Evolutionary conservation across 2,113 vertebrate species (phyloP), one percentile per base, ranked within the genome.

Genomic region (Bufo bufo): DNA sequence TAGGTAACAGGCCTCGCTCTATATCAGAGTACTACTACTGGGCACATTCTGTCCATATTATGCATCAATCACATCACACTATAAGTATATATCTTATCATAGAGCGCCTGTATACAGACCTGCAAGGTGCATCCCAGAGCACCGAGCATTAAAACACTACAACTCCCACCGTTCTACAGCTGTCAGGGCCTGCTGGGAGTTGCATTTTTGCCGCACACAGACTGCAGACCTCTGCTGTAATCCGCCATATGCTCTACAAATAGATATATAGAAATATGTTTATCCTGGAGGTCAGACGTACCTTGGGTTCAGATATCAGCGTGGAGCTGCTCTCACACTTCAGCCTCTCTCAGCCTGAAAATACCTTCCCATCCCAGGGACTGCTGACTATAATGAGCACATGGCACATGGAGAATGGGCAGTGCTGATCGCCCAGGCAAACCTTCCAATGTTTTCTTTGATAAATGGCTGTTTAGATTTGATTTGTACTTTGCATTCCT

Each of bases 401-500:
- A 80, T 33, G 65, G 52, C 23, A 82, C 66, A 66, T 20, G 33
- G 65, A 50, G 69, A 72, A 83, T 75, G 72, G 87, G 71, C 45
- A 23, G 49, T 54, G 81, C 56, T 47, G 72, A 77, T 66, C 47
- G 65, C 17, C 87, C 81, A 52, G 71, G 80, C 71, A 72, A 84
- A 84, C 69, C 87, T 84, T 88, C 81, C 58, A 77, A 84, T 77
- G 81, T 84, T 88, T 65, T 83, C 87, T 66, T 77, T 88, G 87
- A 88, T 88, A 88, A 77, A 82, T 77, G 71, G 11, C 56, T 20
- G 87, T 88, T 88, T 88, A 88, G 82, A 74, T 88, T 88, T 78
- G 71, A 88, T 88, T 84, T 88, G 71, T 84, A 77, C 81, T 88
- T 88, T 81, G 78, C 87, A 88, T 88, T 84, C 87, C 87, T 77